Conservation (phyloP, 2,888 invertebrate species). For the Liodrosophila aerea region DNA sequence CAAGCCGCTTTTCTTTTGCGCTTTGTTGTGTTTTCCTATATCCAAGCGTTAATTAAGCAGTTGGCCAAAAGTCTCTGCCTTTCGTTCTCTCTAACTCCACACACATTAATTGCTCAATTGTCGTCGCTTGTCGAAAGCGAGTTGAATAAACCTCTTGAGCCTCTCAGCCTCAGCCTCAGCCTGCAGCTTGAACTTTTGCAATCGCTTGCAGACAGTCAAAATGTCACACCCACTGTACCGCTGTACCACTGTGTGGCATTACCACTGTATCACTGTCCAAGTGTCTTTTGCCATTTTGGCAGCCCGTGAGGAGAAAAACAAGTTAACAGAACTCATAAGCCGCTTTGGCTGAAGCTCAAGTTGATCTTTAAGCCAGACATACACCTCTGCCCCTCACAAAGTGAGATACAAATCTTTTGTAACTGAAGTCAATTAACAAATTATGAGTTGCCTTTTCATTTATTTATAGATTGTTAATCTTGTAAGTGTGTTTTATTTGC, state of each 20-base stretch:
- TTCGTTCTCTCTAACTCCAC: conserved; percentile 8
- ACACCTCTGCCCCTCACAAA: conserved; percentile 5
- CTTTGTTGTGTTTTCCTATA: conserved; percentile 7
- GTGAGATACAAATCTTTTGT: neutral
- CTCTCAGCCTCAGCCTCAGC: too few relatives aligned
- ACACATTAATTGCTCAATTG: conserved; percentile 72
- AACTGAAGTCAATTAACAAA: neutral
- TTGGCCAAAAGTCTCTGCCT: conserved; percentile 45
- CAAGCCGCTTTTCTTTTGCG: conserved; percentile 32
- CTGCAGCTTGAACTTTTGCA: conserved; percentile 45
- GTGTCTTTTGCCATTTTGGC: too few relatives aligned
- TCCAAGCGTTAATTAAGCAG: conserved; percentile 43
- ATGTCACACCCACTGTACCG: conserved; percentile 46
- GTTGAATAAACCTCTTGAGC: conserved; percentile 53
- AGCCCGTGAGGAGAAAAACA: conserved; percentile 34
- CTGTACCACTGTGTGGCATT: conserved; percentile 22
- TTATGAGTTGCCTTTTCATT: neutral
- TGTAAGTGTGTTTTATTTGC: too few relatives aligned
- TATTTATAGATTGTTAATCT: neutral
- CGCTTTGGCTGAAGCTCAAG: conserved; percentile 11
- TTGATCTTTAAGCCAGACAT: conserved; percentile 29
- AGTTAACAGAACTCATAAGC: conserved; percentile 45
- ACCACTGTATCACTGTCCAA: too few relatives aligned
- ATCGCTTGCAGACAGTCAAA: conserved; percentile 12
- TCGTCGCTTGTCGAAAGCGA: conserved; percentile 18